Base-by-base conservation (phyloP, 92 coral and sea anemone genomes). In the Isaurus tuberculatus region DNA sequence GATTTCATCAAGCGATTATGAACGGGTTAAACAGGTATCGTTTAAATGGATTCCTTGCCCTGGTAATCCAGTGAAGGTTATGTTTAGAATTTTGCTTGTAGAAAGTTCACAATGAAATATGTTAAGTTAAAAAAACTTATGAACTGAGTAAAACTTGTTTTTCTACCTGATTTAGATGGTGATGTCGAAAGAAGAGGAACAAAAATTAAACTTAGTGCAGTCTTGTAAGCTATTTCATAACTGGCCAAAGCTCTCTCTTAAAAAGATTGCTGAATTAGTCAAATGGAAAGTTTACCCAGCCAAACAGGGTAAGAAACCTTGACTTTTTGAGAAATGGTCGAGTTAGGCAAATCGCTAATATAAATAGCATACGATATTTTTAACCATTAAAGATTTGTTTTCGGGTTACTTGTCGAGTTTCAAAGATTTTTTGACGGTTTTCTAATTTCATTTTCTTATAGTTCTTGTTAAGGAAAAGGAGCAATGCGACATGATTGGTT, bases 381-480 rank as follows among this genome's bases (percentile, higher is more conserved):
- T 19, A 2, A 55, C 63, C 23, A 40, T 8, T 7, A 37, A 40
- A 1, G 11, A 40, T 40, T n/a, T n/a, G n/a, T n/a, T n/a, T n/a
- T 40, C 46, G 10, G 0, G 46, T 40, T 40, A 40, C 46, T 40
- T 40, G 11, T 40, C 9, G 61, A 42, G 55, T 65, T 33, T 19
- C 15, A 67, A 9, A 40, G 9, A 6, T 13, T 40, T 40, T 40
- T 40, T 40, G 46, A 40, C 73, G 20, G 73, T 83, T 48, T 57
- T 16, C 26, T 20, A 34, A 51, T 72, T 34, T 22, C 27, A 11
- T 26, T 63, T 26, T 10, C 13, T 60, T 16, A 25, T 78, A 97
- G 99, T 94, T 40, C 94, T 97, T 32, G 99, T 97, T 6, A 92
- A 69, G 37, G 99, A 97, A 85, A 94, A 95, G 4, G 99, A 97